Conservation (phyloP, 2,888 invertebrate species). For the Dasysyrphus tricinctus region DNA sequence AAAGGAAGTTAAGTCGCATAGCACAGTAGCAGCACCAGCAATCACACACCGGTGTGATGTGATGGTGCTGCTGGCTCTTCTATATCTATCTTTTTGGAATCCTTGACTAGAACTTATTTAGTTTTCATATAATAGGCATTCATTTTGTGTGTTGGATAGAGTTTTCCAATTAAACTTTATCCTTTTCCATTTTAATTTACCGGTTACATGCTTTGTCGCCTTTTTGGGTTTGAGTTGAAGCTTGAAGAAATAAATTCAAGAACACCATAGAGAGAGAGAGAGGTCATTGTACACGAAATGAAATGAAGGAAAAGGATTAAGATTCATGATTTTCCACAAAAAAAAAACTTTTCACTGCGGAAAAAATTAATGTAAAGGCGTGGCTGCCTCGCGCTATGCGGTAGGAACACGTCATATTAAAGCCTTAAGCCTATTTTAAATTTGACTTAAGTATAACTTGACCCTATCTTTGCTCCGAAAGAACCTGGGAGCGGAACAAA, state of each 20-base stretch:
- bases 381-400: neutral
- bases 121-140: slow-evolving; percentile 76
- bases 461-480: too few relatives aligned
- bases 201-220: slow-evolving; percentile 84
- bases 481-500: too few relatives aligned
- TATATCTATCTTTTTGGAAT: slow-evolving; percentile 33
- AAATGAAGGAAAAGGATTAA: slow-evolving; percentile 42
- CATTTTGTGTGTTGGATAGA: slow-evolving; percentile 76
- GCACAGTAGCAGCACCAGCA: slow-evolving; percentile 24
- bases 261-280: neutral
- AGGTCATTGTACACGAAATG: slow-evolving; percentile 53
- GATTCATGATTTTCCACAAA: slow-evolving; percentile 52
- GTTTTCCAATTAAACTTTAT: slow-evolving; percentile 84
- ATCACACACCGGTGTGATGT: slow-evolving; percentile 46
- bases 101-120: slow-evolving; percentile 75
- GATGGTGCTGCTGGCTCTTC: neutral
- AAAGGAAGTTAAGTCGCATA: slow-evolving; percentile 35
- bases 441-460: too few relatives aligned
- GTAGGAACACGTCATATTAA: too few relatives aligned
- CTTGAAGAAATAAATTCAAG: slow-evolving; percentile 15
- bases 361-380: neutral
- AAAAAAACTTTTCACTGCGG: neutral
- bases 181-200: slow-evolving; percentile 83
- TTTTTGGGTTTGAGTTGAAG: slow-evolving; percentile 57
- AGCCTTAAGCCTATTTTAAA: too few relatives aligned